Percentiles rank a stretch among this genome's conserved stretches.
These are phyloP conservation scores for Pseudopipra pipra DNA, from an alignment of 2,113 vertebrate genomes.

Conservation along the genomic window DNA sequence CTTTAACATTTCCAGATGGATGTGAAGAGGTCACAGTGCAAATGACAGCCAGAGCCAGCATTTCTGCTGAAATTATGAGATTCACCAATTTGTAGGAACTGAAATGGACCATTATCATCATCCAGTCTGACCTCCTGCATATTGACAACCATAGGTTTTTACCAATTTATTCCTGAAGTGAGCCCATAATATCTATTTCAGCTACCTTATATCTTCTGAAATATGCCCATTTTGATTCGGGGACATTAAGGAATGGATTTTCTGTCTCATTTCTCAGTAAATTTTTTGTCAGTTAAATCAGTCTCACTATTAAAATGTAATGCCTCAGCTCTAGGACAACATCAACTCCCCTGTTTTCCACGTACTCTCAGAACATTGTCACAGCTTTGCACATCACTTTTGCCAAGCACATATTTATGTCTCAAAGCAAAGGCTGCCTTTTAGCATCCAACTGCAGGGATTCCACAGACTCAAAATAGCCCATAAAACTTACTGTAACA, in stretches of 20 bases:
- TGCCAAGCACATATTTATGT: background rate
- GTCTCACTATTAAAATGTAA: background rate
- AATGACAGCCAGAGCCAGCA: background rate
- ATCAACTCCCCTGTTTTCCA: background rate
- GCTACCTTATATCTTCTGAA: background rate
- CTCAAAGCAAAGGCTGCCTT: background rate
- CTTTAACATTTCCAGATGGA: background rate
- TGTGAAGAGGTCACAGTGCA: constrained; percentile 1
- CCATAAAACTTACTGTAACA: background rate
- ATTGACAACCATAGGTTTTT: background rate
- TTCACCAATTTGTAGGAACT: background rate
- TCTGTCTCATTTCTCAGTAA: background rate
- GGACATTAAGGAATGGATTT: background rate
- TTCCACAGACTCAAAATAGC: background rate
- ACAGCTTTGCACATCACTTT: background rate
- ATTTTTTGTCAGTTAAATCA: background rate
- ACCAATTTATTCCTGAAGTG: background rate
- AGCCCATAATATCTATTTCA: background rate
- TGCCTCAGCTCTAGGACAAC: background rate
- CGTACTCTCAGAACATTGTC: background rate
- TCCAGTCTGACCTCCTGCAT: background rate
- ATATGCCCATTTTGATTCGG: background rate
- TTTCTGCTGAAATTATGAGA: background rate
- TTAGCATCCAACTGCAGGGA: background rate
- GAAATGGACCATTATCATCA: background rate